phyloP scores from a whole-genome alignment of 35 echinoderm and acorn worm species.

The Apostichopus parvimensis region DNA sequence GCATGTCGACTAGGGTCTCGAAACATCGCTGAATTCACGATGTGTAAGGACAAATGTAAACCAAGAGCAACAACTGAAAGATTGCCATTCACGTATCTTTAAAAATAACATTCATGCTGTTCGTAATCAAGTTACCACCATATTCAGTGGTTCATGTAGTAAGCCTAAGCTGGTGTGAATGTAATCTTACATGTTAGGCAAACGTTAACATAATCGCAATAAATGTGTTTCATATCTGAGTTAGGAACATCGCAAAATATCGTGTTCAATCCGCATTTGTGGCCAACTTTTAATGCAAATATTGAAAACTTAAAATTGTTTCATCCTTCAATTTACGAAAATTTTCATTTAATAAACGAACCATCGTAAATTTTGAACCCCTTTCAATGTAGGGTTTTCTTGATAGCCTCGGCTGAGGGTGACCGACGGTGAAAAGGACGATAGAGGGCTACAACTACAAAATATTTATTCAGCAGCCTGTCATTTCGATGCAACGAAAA shows the following conservation, averaged over 20 bases:
- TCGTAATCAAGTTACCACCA: no score
- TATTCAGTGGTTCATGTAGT: background rate
- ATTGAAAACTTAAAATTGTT: background rate
- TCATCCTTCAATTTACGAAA: background rate
- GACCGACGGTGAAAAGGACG: slow-evolving; percentile 68
- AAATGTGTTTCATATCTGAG: background rate
- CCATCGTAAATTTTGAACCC: slow-evolving; percentile 61
- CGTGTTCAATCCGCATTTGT: background rate
- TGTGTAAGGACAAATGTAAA: no score
- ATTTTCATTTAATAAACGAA: slow-evolving; percentile 7
- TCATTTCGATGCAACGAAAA: no score
- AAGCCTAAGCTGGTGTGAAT: background rate
- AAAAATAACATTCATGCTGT: no score
- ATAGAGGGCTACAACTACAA: no score
- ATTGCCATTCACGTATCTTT: no score
- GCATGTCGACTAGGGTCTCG: no score
- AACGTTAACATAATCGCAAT: background rate
- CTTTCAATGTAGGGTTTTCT: slow-evolving; percentile 49
- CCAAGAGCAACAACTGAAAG: no score
- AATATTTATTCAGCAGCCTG: no score
- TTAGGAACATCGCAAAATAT: slow-evolving; percentile 14
- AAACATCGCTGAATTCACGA: no score
- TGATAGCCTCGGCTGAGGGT: slow-evolving; percentile 94
- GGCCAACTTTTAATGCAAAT: background rate
- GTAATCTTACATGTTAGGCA: background rate